phyloP scores from a whole-genome alignment of 2,797 vertebrate species.

The Borostomias antarcticus region DNA sequence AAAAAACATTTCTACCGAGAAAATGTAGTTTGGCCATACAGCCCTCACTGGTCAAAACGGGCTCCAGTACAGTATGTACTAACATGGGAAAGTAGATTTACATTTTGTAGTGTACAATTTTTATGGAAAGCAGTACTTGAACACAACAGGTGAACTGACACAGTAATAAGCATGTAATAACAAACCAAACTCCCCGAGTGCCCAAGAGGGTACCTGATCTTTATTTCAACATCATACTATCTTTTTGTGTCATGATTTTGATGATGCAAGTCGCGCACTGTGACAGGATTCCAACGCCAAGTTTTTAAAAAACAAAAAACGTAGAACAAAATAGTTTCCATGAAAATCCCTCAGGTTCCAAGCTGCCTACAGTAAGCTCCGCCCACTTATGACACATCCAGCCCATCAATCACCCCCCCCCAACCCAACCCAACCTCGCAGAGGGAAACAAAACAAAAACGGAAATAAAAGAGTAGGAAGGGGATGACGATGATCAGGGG shows the following conservation, averaged over 20 bases:
- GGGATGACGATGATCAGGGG: not conserved
- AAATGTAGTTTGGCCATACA: not conserved
- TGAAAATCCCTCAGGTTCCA: slow-evolving; percentile 11
- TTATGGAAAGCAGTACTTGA: not conserved
- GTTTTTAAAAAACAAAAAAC: slow-evolving; percentile 11
- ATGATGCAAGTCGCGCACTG: slow-evolving; percentile 9
- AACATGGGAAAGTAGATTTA: too few relatives aligned
- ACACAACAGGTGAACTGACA: not conserved
- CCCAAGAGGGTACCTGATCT: slow-evolving; percentile 11
- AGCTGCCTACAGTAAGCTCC: slow-evolving; percentile 2
- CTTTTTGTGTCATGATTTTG: slow-evolving; percentile 7
- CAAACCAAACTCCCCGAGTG: not conserved
- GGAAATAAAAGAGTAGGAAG: not conserved
- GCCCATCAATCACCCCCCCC: not conserved
- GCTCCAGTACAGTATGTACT: not conserved
- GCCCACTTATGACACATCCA: not conserved
- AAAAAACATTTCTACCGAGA: not conserved
- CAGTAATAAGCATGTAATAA: not conserved
- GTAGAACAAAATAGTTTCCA: not conserved
- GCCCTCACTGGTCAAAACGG: not conserved
- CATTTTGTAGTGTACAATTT: too few relatives aligned
- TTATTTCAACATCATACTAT: slow-evolving; percentile 10
- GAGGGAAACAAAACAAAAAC: slow-evolving; percentile 2
- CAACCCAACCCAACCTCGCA: not conserved
- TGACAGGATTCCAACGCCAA: slow-evolving; percentile 17